A percentile compares a stretch with the other conserved stretches of the same genome.
Conservation (phyloP, 2,797 vertebrate species). For the Pantherophis alleghaniensis region DNA sequence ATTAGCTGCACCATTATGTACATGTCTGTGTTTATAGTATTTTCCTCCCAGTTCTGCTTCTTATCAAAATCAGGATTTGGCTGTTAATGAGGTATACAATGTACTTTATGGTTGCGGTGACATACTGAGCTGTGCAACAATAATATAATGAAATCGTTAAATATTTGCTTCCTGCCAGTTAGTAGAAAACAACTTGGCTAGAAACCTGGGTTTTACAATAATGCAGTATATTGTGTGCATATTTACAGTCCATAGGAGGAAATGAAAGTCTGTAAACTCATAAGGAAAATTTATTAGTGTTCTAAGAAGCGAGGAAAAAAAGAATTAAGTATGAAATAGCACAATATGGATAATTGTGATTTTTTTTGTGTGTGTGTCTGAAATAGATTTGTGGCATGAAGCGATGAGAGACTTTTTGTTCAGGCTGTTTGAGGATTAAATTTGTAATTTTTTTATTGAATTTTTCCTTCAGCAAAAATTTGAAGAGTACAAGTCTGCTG, state of each 20-base stretch:
- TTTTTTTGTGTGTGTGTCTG: constrained; percentile 3
- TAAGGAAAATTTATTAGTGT: constrained; percentile 10
- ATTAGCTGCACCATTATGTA: background rate
- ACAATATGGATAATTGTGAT: background rate
- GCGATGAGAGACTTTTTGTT: background rate
- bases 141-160: constrained; percentile 40
- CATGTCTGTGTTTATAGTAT: background rate
- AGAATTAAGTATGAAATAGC: constrained; percentile 16
- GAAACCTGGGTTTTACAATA: constrained; percentile 14
- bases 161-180: constrained; percentile 19
- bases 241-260: constrained; percentile 16
- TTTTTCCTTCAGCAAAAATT: background rate
- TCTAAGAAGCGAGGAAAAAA: background rate
- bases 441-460: background rate
- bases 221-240: constrained; percentile 23
- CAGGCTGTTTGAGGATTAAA: background rate
- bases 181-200: constrained; percentile 17
- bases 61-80: constrained; percentile 17
- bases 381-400: constrained; percentile 5
- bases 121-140: constrained; percentile 28
- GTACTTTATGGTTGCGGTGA: constrained; percentile 27
- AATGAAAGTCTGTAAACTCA: constrained; percentile 20
- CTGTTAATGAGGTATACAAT: constrained; percentile 22
- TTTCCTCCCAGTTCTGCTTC: background rate
- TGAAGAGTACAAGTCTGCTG: background rate